These are phyloP conservation scores for Crenichthys baileyi DNA, from an alignment of 2,797 vertebrate species.

Conservation along the genomic window DNA sequence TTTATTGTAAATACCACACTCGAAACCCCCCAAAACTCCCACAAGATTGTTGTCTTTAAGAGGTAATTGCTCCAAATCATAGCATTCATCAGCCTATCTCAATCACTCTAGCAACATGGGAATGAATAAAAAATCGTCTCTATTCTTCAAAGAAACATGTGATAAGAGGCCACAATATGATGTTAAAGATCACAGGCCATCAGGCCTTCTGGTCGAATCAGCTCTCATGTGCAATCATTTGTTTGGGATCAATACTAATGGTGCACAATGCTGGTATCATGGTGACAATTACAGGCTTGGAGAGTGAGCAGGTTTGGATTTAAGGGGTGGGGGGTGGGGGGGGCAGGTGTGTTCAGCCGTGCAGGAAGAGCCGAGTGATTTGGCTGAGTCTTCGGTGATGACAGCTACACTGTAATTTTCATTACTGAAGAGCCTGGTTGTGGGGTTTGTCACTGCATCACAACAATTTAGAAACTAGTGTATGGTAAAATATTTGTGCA, in stretches of 20 bases:
- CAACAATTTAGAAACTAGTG: conserved; percentile 56
- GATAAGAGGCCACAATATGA: conserved; percentile 55
- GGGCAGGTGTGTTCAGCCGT: conserved; percentile 42
- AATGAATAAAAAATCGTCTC: conserved; percentile 76
- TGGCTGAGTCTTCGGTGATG: conserved; percentile 58
- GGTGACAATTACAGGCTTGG: conserved; percentile 68
- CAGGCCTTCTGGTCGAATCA: conserved; percentile 47
- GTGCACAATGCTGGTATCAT: conserved; percentile 52
- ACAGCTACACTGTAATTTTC: conserved; percentile 81
- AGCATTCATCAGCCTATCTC: conserved; percentile 52
- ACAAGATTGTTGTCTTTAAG: conserved; percentile 68
- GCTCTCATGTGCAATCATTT: conserved; percentile 51
- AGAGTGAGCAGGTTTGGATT: conserved; percentile 51
- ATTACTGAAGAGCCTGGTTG: conserved; percentile 72
- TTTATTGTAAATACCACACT: conserved; percentile 46
- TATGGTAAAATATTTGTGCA: conserved; percentile 46
- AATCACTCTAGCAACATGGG: conserved; percentile 58
- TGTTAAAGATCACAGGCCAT: conserved; percentile 56
- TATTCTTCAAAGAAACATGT: conserved; percentile 44
- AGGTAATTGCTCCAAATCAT: conserved; percentile 71
- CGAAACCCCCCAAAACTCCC: conserved; percentile 35
- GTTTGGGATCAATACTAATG: conserved; percentile 63
- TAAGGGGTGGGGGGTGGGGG: too few relatives aligned
- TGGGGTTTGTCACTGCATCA: conserved; percentile 44
- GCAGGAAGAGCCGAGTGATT: conserved; percentile 49